Percentiles rank a stretch among this genome's conserved stretches.
Evolutionary conservation across 2,113 vertebrate species (phyloP).

Genomic region (Lophochroa leadbeateri): DNA sequence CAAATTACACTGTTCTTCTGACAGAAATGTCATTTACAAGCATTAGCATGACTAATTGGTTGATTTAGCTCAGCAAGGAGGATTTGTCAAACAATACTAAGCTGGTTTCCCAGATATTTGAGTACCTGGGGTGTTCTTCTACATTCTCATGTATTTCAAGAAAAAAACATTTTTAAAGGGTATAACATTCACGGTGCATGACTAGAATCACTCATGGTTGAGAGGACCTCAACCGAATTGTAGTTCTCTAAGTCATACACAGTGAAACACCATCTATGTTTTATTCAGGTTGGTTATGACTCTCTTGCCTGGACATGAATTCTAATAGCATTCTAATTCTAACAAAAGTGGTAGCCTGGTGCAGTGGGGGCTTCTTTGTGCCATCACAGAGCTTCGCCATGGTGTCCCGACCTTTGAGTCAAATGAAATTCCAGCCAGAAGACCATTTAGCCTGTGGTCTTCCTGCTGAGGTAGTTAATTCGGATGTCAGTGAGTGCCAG

Average conservation of each 20-base stretch:
- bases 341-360: background rate
- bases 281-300: background rate
- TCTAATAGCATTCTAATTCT: background rate
- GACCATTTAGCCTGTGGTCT: background rate
- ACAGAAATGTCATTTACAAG: background rate
- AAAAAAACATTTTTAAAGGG: background rate
- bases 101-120: background rate
- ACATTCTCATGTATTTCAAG: background rate
- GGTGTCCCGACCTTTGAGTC: background rate
- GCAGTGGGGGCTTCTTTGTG: background rate
- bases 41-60: background rate
- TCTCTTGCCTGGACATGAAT: background rate
- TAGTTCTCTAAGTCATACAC: background rate
- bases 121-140: background rate
- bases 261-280: background rate
- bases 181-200: background rate
- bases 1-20: background rate
- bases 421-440: background rate
- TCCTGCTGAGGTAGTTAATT: background rate
- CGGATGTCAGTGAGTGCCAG: background rate
- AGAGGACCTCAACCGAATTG: background rate
- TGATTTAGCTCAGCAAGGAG: background rate
- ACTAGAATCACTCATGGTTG: background rate
- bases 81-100: background rate
- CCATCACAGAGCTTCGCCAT: background rate